Conservation (phyloP, 2,797 vertebrate genomes). For the Neomorphus geoffroyi region DNA sequence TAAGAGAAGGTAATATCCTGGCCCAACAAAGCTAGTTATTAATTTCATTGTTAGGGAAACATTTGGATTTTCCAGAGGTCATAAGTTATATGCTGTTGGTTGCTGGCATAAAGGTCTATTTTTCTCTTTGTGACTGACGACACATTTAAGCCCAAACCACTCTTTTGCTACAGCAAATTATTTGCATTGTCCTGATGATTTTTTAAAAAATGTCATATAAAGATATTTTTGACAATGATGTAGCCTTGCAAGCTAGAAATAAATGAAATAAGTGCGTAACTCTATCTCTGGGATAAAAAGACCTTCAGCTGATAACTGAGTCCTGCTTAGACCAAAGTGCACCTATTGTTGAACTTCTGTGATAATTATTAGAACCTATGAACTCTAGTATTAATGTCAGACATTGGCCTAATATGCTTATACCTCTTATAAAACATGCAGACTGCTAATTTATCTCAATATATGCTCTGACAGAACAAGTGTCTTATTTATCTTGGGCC, state of each 20-base stretch:
- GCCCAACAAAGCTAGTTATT: background rate
- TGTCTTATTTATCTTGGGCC: background rate
- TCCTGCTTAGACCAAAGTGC: background rate
- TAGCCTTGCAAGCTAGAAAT: background rate
- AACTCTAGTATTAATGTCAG: background rate
- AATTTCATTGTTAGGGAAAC: background rate
- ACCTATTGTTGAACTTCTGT: background rate
- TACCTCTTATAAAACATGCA: background rate
- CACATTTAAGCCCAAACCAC: background rate
- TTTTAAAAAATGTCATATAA: background rate
- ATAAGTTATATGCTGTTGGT: background rate
- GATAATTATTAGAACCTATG: background rate
- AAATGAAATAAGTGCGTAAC: background rate
- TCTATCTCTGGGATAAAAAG: background rate
- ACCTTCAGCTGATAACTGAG: rapidly evolving
- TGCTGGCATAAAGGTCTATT: background rate
- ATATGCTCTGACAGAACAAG: background rate
- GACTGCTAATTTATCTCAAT: background rate
- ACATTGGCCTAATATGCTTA: background rate
- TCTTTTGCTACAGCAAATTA: background rate
- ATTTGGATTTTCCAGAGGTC: background rate
- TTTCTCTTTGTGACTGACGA: background rate
- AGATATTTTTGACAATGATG: background rate
- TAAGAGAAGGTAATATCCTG: background rate
- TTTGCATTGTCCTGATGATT: background rate